phyloP scores from a whole-genome alignment of 2,113 vertebrate species.

The Chloroceryle aenea region DNA sequence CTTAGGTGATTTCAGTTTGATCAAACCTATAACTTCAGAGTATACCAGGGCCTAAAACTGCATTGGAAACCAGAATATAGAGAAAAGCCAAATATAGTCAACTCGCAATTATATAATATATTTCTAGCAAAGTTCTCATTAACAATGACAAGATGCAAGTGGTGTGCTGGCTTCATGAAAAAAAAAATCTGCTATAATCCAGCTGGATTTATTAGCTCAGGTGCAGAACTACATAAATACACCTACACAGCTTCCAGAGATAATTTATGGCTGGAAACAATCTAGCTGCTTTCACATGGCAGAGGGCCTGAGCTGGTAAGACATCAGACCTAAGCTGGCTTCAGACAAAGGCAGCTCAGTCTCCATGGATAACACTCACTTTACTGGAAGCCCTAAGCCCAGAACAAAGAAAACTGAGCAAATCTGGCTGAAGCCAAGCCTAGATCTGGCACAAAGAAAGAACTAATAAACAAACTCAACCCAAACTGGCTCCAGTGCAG shows the following conservation, averaged over 20 bases:
- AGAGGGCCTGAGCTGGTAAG: background rate
- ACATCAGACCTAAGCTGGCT: background rate
- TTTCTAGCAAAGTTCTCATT: background rate
- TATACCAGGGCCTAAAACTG: background rate
- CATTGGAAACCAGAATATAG: background rate
- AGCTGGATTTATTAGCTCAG: background rate
- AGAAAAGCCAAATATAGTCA: background rate
- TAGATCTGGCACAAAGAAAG: background rate
- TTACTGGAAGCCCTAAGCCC: background rate
- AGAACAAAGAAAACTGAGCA: background rate
- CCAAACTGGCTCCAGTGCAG: background rate
- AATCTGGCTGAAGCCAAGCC: background rate
- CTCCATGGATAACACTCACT: background rate
- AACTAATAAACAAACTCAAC: background rate
- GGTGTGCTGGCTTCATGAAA: background rate
- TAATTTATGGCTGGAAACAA: background rate
- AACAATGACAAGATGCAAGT: background rate
- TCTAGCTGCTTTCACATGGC: background rate
- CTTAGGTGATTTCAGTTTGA: background rate
- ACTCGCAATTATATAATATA: background rate
- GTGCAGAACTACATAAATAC: background rate
- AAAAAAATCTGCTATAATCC: background rate
- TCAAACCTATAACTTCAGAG: background rate
- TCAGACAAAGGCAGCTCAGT: background rate
- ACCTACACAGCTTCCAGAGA: background rate